Evolutionary conservation across 2,113 vertebrate species (phyloP).

Genomic region (Embiotoca jacksoni): DNA sequence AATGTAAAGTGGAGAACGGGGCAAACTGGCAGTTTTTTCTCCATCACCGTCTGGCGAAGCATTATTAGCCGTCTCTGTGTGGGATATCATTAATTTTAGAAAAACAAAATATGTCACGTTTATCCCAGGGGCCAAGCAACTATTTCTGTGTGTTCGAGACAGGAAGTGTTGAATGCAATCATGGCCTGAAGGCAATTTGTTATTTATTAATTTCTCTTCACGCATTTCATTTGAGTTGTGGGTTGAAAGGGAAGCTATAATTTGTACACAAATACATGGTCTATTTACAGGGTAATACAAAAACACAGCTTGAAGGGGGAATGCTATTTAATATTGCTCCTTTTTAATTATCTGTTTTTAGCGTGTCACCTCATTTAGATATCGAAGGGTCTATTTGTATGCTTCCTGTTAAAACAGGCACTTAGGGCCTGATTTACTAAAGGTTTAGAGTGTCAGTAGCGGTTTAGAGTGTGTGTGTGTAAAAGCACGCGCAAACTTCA

Average conservation of each 20-base stretch:
- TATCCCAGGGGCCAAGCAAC: conserved; percentile 65
- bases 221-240: conserved; percentile 57
- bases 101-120: conserved; percentile 76
- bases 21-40: conserved; percentile 62
- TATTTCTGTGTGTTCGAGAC: conserved; percentile 65
- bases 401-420: background rate
- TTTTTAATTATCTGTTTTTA: conserved; percentile 45
- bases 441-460: no score
- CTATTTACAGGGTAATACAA: conserved; percentile 49
- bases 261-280: conserved; percentile 54
- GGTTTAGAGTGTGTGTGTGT: no score
- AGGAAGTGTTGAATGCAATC: conserved; percentile 45
- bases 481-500: no score
- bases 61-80: conserved; percentile 60
- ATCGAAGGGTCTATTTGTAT: conserved; percentile 7
- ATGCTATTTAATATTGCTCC: conserved; percentile 35
- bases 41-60: conserved; percentile 58
- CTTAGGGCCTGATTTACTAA: background rate
- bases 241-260: conserved; percentile 55
- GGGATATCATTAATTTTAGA: conserved; percentile 73
- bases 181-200: conserved; percentile 68
- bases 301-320: conserved; percentile 9
- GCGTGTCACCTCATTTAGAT: conserved; percentile 12
- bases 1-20: conserved; percentile 54
- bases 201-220: conserved; percentile 74